Conservation (phyloP, 2,888 invertebrate genomes). For the Callinectes sapidus region DNA sequence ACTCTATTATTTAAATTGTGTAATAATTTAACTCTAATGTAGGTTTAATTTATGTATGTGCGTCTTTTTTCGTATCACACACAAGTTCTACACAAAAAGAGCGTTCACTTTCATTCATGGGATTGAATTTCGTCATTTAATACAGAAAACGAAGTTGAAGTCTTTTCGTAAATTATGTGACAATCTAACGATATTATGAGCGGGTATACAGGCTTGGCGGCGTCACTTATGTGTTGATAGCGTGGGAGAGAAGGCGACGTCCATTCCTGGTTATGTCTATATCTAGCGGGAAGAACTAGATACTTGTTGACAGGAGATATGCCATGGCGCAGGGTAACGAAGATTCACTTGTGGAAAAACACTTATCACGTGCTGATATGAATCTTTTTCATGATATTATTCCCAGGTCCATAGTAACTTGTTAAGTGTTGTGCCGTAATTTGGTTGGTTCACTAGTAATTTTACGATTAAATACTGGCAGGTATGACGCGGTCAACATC, state of each 20-base stretch:
- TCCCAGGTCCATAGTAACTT: not conserved
- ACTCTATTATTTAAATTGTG: not conserved
- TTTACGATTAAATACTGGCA: not conserved
- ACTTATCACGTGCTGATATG: conserved; percentile 3
- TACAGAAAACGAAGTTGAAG: not conserved
- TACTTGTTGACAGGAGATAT: not conserved
- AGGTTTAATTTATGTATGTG: not conserved
- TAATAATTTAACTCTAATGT: not conserved
- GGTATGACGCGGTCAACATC: not conserved
- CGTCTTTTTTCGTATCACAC: not conserved
- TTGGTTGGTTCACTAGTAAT: not conserved
- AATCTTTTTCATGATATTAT: not conserved
- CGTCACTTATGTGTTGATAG: not conserved
- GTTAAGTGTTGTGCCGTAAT: not conserved
- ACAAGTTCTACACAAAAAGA: not conserved
- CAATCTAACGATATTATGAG: not conserved
- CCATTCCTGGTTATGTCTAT: not conserved
- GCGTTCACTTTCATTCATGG: not conserved
- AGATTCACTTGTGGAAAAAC: not conserved
- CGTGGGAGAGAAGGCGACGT: not conserved
- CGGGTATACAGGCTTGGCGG: not conserved
- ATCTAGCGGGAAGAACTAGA: not conserved
- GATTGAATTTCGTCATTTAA: not conserved
- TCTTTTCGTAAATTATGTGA: not conserved
- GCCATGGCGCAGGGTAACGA: not conserved